Percentiles rank a stretch among this genome's conserved stretches.
Evolutionary conservation across 53 echinoderm and acorn worm species (phyloP).

Genomic region (Luidia sarsii): DNA sequence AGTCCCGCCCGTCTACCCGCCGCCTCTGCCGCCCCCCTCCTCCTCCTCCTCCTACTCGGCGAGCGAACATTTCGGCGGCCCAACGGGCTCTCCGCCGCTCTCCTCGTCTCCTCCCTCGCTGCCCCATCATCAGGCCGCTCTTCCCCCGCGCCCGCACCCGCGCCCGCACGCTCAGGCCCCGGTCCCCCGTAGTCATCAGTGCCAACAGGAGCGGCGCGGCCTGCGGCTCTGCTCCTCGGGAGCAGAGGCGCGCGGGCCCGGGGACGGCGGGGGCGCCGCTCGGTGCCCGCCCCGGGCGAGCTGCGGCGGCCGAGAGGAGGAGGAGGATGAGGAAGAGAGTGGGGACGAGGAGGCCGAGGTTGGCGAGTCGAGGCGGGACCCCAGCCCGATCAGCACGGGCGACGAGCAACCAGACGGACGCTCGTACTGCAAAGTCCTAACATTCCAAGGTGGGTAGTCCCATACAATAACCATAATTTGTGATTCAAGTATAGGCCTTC

Average conservation of each 20-base stretch:
- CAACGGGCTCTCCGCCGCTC: no score
- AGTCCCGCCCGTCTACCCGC: slow-evolving; percentile 35
- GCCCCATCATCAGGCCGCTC: no score
- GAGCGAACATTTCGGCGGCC: no score
- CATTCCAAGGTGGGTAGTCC: slow-evolving; percentile 33
- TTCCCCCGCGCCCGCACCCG: no score
- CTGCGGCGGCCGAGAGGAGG: background rate
- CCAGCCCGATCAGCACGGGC: slow-evolving; percentile 23
- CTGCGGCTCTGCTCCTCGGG: no score
- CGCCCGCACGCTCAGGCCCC: no score
- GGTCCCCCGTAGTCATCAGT: no score
- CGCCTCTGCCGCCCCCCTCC: background rate
- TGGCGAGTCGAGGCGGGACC: slow-evolving; percentile 9
- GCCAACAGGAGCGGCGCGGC: no score
- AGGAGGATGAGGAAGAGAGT: slow-evolving; percentile 2
- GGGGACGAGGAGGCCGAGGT: background rate
- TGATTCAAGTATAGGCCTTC: background rate
- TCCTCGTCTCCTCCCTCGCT: no score
- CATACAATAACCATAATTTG: background rate
- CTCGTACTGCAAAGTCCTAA: slow-evolving; percentile 36
- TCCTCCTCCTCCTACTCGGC: background rate
- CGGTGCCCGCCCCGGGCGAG: background rate
- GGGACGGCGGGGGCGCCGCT: background rate
- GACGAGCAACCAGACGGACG: background rate
- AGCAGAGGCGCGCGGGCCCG: background rate